Conservation (phyloP, 2,113 vertebrate genomes). For the Sylvilagus bachmani region DNA sequence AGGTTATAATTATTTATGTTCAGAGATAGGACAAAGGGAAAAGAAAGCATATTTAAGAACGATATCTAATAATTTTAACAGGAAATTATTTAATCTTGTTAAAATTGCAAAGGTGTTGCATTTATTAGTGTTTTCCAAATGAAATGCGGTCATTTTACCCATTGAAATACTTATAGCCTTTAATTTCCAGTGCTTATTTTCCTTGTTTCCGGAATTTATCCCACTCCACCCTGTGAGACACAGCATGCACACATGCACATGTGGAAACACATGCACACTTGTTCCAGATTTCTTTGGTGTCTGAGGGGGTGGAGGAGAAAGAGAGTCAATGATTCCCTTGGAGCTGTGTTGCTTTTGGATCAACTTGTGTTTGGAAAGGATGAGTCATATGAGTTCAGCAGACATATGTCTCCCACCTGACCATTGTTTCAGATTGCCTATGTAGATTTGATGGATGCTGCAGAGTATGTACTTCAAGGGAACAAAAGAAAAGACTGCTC, state of each 20-base stretch:
- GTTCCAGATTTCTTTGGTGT: background rate
- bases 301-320: background rate
- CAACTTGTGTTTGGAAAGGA: conserved; percentile 21
- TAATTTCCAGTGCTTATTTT: conserved; percentile 6
- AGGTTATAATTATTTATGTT: background rate
- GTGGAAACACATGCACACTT: background rate
- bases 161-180: background rate
- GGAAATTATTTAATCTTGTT: background rate
- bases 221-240: too few relatives aligned
- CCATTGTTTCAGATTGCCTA: conserved; percentile 27
- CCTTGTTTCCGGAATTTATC: background rate
- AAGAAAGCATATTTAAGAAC: conserved; percentile 28
- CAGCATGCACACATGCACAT: background rate
- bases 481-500: conserved; percentile 29
- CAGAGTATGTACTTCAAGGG: background rate
- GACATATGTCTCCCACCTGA: conserved; percentile 52
- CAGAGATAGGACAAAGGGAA: background rate
- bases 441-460: background rate
- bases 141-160: background rate
- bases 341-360: background rate
- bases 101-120: background rate
- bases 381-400: background rate
- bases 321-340: background rate
- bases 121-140: background rate
- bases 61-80: background rate